These are phyloP conservation scores for Sphaeramia orbicularis DNA, from an alignment of 2,797 vertebrate species.

Conservation along the genomic window DNA sequence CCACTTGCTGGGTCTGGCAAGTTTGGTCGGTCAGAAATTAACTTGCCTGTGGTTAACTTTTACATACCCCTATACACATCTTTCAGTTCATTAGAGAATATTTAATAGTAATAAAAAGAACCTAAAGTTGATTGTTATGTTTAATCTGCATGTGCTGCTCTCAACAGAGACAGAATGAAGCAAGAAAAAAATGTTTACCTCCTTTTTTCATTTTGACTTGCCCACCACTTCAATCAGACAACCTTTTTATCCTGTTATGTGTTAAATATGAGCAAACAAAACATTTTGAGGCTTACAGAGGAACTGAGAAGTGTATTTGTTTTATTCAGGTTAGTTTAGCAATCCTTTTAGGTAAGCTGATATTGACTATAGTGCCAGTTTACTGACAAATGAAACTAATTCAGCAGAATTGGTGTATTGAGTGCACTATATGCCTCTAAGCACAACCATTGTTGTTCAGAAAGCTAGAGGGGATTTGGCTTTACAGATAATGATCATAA, in stretches of 20 bases:
- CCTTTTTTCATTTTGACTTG: too few relatives aligned
- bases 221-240: too few relatives aligned
- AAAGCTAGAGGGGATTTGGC: slow-evolving; percentile 44
- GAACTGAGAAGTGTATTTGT: not conserved
- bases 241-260: not conserved
- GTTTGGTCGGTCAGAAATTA: too few relatives aligned
- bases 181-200: too few relatives aligned
- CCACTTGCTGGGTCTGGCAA: too few relatives aligned
- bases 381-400: slow-evolving; percentile 2
- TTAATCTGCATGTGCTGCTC: too few relatives aligned
- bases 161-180: too few relatives aligned
- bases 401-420: slow-evolving; percentile 2
- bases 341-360: not conserved
- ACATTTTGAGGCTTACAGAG: not conserved
- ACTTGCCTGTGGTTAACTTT: too few relatives aligned
- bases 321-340: not conserved
- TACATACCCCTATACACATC: too few relatives aligned
- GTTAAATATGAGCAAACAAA: not conserved
- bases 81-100: too few relatives aligned
- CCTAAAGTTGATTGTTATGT: too few relatives aligned
- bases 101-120: too few relatives aligned
- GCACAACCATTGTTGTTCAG: slow-evolving; percentile 41
- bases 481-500: slow-evolving; percentile 53
- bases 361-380: not conserved
- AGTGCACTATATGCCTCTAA: not conserved